These are phyloP conservation scores for Callospermophilus lateralis DNA, from an alignment of 2,113 vertebrate genomes.

Conservation along the genomic window DNA sequence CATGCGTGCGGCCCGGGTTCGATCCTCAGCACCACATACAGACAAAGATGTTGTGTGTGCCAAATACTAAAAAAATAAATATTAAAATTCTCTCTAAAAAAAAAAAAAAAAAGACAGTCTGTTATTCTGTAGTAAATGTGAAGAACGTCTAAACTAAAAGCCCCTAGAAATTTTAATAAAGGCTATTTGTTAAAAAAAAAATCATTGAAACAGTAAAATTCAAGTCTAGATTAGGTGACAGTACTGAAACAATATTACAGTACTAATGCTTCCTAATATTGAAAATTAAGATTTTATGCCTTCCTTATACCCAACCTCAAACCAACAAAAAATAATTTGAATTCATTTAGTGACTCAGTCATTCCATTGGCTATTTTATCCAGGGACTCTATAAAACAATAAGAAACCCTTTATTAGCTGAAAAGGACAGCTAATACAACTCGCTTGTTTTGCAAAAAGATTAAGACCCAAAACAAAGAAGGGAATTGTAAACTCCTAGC, in stretches of 20 bases:
- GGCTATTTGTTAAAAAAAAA: not conserved
- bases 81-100: no score
- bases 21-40: no score
- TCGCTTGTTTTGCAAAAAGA: not conserved
- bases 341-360: not conserved
- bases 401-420: not conserved
- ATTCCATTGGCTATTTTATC: not conserved
- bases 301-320: not conserved
- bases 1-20: no score
- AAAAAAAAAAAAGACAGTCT: not conserved
- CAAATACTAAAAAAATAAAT: no score
- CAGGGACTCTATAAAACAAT: not conserved
- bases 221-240: not conserved
- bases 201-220: not conserved
- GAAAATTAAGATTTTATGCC: not conserved
- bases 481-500: not conserved
- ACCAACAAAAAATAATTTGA: not conserved
- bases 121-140: not conserved
- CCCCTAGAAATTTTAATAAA: conserved; percentile 32
- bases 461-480: not conserved
- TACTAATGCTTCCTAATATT: not conserved
- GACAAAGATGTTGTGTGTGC: no score
- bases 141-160: not conserved
- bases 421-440: not conserved
- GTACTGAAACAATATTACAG: not conserved